These are phyloP conservation scores for Agrotis segetum DNA, from an alignment of 2,888 invertebrate species.

Conservation along the genomic window DNA sequence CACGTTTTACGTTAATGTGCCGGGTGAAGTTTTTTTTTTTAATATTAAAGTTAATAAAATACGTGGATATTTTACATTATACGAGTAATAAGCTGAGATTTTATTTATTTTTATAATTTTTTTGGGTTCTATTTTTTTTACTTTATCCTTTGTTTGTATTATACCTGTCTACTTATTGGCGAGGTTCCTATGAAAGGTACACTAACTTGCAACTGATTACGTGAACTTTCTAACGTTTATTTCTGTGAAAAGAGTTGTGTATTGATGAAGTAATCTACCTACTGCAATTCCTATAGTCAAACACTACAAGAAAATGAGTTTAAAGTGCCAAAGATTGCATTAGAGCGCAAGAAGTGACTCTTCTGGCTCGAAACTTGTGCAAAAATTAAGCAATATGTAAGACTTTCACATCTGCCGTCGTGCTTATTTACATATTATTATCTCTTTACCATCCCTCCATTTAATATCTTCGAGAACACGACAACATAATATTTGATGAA, in stretches of 20 bases:
- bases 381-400: constrained; percentile 33
- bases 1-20: constrained; percentile 82
- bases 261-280: too few relatives aligned
- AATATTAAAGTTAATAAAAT: constrained; percentile 68
- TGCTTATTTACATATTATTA: constrained; percentile 30
- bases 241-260: too few relatives aligned
- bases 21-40: constrained; percentile 62
- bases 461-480: constrained; percentile 41
- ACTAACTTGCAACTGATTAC: not conserved
- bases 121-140: not conserved
- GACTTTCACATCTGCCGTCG: constrained; percentile 25
- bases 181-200: not conserved
- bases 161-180: not conserved
- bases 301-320: constrained; percentile 9
- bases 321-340: not conserved
- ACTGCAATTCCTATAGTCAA: not conserved
- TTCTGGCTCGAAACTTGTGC: not conserved
- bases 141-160: not conserved
- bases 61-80: constrained; percentile 39
- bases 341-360: not conserved
- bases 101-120: constrained; percentile 12
- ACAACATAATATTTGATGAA: constrained; percentile 72
- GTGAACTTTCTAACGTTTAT: too few relatives aligned
- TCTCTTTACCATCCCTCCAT: constrained; percentile 1
- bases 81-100: constrained; percentile 15